phyloP scores from a whole-genome alignment of 2,888 invertebrate genomes.

The Sthenelais limicola region DNA sequence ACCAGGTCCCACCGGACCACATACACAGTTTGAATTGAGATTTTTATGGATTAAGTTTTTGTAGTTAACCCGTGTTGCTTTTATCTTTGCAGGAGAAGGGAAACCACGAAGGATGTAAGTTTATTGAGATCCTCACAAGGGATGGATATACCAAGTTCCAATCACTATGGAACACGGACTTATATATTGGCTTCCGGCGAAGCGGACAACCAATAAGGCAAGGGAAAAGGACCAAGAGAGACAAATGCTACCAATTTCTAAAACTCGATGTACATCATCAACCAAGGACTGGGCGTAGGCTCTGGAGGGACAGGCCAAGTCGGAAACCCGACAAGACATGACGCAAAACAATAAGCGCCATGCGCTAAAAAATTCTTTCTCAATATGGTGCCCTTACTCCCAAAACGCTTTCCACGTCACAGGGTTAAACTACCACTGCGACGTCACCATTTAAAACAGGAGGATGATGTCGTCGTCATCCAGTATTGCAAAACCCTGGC shows the following conservation, averaged over 20 bases:
- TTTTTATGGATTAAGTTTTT: no score
- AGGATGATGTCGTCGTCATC: no score
- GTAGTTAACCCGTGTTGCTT: not conserved
- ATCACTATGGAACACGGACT: not conserved
- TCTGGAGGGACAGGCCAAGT: not conserved
- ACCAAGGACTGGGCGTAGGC: no score
- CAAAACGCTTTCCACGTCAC: no score
- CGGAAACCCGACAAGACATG: conserved; percentile 26
- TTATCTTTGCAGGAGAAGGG: conserved; percentile 4
- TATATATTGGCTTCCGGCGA: conserved; percentile 20
- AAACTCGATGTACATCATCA: not conserved
- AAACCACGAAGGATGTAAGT: conserved; percentile 14
- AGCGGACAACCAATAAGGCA: conserved; percentile 15
- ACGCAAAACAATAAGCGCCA: no score
- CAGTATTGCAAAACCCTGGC: no score
- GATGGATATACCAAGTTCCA: conserved; percentile 15
- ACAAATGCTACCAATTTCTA: conserved; percentile 20
- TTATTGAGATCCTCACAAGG: conserved; percentile 2
- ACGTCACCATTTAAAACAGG: no score
- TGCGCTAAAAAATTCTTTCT: no score
- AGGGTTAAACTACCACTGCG: no score
- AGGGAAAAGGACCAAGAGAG: not conserved
- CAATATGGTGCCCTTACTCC: no score
- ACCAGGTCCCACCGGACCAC: no score
- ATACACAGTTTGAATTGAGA: no score